Percentiles rank a stretch among this genome's conserved stretches.
These are phyloP conservation scores for Melolontha melolontha DNA, from an alignment of 2,888 invertebrate genomes.

Conservation along the genomic window DNA sequence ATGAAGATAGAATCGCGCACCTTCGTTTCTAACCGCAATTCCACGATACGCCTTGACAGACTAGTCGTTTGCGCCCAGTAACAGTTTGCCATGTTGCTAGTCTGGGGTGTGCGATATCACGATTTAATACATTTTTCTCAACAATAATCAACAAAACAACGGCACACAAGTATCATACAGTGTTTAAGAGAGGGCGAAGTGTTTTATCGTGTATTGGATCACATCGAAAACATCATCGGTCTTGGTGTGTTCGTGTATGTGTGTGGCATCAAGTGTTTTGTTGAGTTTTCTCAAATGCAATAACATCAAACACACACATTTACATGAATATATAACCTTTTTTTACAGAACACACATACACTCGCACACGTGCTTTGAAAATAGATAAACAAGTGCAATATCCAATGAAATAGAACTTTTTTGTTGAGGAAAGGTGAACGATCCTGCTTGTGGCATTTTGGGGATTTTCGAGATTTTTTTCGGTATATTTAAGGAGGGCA, in stretches of 20 bases:
- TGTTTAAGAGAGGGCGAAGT: slow-evolving; percentile 26
- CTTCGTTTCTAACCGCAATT: slow-evolving; percentile 36
- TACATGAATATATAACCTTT: slow-evolving; percentile 20
- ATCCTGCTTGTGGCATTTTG: slow-evolving; percentile 36
- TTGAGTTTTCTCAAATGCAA: slow-evolving; percentile 32
- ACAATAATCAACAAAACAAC: slow-evolving; percentile 30
- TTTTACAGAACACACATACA: slow-evolving; percentile 32
- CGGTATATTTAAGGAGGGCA: slow-evolving; percentile 21
- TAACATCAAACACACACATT: slow-evolving; percentile 37
- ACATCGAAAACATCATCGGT: slow-evolving; percentile 17
- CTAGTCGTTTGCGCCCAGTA: slow-evolving; percentile 58
- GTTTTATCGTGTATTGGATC: slow-evolving; percentile 19
- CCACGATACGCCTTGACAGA: slow-evolving; percentile 52
- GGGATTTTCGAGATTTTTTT: slow-evolving; percentile 36
- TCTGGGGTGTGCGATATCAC: slow-evolving; percentile 50
- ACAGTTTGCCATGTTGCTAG: slow-evolving; percentile 64
- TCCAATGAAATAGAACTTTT: slow-evolving; percentile 16
- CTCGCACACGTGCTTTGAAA: slow-evolving; percentile 36
- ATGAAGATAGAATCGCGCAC: slow-evolving; percentile 30
- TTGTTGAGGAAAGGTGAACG: slow-evolving; percentile 33
- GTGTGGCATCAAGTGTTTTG: slow-evolving; percentile 38
- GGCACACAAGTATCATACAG: slow-evolving; percentile 15
- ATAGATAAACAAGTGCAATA: slow-evolving; percentile 32
- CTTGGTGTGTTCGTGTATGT: slow-evolving; percentile 28
- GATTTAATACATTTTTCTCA: slow-evolving; percentile 30